Evolutionary conservation across 2,797 vertebrate species (phyloP).

Genomic region (Halcyon chelicuti): DNA sequence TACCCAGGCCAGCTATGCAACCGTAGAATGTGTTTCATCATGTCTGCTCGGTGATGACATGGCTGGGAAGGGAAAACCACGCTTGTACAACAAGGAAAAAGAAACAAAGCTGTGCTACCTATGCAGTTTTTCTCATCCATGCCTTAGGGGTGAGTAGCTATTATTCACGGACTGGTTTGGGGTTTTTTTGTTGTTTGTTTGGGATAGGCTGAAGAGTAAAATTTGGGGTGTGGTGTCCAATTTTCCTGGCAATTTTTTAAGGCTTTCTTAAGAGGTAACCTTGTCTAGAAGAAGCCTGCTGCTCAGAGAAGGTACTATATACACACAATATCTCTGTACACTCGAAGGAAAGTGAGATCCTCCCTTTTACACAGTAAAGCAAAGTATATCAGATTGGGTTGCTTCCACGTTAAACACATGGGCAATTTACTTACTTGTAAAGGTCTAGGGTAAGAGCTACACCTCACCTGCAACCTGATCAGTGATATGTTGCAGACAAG

Average conservation of each 20-base stretch:
- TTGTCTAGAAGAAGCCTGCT: neutral
- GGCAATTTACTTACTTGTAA: neutral
- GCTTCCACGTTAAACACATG: neutral
- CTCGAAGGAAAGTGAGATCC: neutral
- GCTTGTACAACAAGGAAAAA: slow-evolving; percentile 43
- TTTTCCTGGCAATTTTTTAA: neutral
- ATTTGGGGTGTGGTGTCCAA: neutral
- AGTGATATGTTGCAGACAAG: neutral
- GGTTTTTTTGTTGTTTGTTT: too few species aligned
- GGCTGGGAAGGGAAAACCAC: slow-evolving; percentile 42
- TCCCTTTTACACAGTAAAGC: neutral
- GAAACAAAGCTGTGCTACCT: slow-evolving; percentile 34
- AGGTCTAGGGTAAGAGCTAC: neutral
- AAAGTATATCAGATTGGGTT: slow-evolving; percentile 28
- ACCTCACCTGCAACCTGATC: neutral
- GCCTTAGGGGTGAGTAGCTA: neutral
- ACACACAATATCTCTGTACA: neutral
- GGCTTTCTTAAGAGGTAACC: neutral
- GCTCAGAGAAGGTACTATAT: neutral
- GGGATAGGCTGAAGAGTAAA: neutral
- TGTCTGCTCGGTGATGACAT: neutral
- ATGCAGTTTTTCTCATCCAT: slow-evolving; percentile 18
- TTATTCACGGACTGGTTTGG: neutral
- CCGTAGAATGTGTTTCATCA: neutral
- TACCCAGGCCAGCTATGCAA: neutral